Base-by-base conservation (phyloP, 2,113 vertebrate genomes). In the Platanista minor region DNA sequence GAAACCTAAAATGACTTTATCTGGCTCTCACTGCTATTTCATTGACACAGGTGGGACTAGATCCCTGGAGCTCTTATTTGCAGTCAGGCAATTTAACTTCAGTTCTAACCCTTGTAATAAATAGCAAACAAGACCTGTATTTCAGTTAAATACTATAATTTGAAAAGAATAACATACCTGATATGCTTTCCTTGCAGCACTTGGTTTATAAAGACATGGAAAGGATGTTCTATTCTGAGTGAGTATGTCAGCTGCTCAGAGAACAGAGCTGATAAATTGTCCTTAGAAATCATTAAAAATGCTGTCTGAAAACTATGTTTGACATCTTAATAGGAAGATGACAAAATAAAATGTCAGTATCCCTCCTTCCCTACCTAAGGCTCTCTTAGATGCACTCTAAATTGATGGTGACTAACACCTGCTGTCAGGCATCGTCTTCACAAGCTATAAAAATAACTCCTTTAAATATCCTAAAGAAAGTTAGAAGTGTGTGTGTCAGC, bases 311-410 rank as follows among this genome's bases (percentile, higher is more conserved):
- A 97, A 67, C 23, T 78, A 87, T 71, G 59, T 94, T 93, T 96
- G 97, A 92, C 91, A 97, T 93, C 97, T 96, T 97, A 95, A 97
- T 92, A 96, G 72, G 75, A 97, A 97, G 96, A 98, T 74, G 89
- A 95, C 89, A 96, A 94, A 97, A 97, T 80, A 96, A 96, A 97
- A 95, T 75, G 78, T 87, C 91, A 96, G 36, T 57, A 49, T 80
- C 62, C 54, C 64, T 78, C 39, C 87, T 84, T 85, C 36, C 49
- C 64, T 92, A 97, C 94, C 92, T 95, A 67, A 96, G 91, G 59
- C 82, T 96, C 78, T 82, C n/a, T 90, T 61, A 82, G 54, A 88
- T 81, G n/a, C 54, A 31, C 29, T 87, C 75, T 95, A 87, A 96
- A 95, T 46, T 46, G 74, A 67, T 9, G 52, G 69, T 91, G 78